Evolutionary conservation across 2,888 invertebrate species (phyloP), one percentile per base, ranked within the genome.

Genomic region (Tinea trinotella): DNA sequence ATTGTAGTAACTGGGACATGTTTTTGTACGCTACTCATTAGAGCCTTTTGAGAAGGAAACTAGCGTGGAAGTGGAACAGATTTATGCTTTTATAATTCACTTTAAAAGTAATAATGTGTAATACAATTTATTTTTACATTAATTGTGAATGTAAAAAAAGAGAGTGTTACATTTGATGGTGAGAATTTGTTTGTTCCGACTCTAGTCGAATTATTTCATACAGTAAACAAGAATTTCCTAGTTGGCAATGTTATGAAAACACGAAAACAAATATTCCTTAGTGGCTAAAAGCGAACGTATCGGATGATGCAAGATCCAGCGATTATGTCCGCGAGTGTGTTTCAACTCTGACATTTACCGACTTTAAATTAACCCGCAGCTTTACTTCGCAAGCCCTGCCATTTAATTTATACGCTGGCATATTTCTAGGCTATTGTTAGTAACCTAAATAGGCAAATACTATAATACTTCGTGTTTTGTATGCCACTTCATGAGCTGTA

Each of bases 321-420:
- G n/a, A 17, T 18, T 48, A 48, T 48, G 48, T 48, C 19, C 48
- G 40, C 40, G 40, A 30, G 30, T 5, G 18, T n/a, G 53, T 53
- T 53, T 57, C 52, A 57, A 57, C 58, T 58, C 48, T 57, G 58
- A 55, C 56, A 59, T 57, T 57, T 56, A 48, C 19, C 48, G 17
- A 48, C 18, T 48, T 48, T 18, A 48, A 18, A 18, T 48, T 3
- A 48, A 17, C 48, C 19, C n/a, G n/a, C 20, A 20, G 48, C 48
- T 48, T 48, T 19, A 17, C 7, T 40, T 40, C 30, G 40, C 12
- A 40, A 40, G 40, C 40, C 15, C 40, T 40, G 15, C 40, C 40
- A 40, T 40, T 34, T 30, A 34, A 34, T 18, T 30, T 30, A 30
- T 30, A 30, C 7, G 30, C 30, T 30, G 30, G 30, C 30, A 30